phyloP scores from a whole-genome alignment of 2,888 invertebrate genomes.

The Drosophila mimetica region DNA sequence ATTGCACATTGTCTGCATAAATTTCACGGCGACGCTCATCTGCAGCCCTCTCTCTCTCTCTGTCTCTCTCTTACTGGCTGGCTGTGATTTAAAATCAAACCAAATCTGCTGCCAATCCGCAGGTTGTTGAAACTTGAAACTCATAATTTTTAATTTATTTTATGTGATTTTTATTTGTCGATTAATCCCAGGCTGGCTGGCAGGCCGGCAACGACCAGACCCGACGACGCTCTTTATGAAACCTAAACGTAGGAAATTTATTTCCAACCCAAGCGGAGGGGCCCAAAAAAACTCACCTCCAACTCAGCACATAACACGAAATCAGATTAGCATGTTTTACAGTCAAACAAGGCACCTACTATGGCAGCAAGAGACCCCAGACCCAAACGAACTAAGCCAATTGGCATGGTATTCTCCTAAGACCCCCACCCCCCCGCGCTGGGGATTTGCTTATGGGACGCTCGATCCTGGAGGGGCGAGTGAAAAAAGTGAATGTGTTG shows the following conservation, averaged over 20 bases:
- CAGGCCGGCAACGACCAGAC: conserved; percentile 27
- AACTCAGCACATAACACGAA: conserved; percentile 79
- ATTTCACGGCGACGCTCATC: conserved; percentile 60
- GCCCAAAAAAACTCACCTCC: conserved; percentile 31
- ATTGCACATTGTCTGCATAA: conserved; percentile 81
- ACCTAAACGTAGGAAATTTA: conserved; percentile 79
- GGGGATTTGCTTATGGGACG: conserved; percentile 28
- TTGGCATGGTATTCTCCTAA: conserved; percentile 62
- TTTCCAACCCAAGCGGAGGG: conserved; percentile 62
- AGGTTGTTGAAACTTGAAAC: conserved; percentile 78
- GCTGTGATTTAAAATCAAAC: conserved; percentile 74
- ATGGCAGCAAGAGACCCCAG: conserved; percentile 20
- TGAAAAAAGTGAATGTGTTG: conserved; percentile 73
- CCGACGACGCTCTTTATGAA: conserved; percentile 78
- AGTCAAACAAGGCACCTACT: conserved; percentile 61
- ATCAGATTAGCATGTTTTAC: conserved; percentile 77
- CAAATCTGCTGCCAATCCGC: conserved; percentile 77
- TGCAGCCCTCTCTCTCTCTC: conserved; percentile 36
- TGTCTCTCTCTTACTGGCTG: conserved; percentile 7
- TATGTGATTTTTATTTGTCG: conserved; percentile 82
- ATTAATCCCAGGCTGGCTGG: conserved; percentile 67
- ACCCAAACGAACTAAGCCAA: conserved; percentile 73
- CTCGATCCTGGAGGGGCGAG: conserved; percentile 29
- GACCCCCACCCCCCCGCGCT: neutral
- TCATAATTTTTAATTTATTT: conserved; percentile 83